Base-by-base conservation (phyloP, 23 tunicate species). In the Styela plicata region DNA sequence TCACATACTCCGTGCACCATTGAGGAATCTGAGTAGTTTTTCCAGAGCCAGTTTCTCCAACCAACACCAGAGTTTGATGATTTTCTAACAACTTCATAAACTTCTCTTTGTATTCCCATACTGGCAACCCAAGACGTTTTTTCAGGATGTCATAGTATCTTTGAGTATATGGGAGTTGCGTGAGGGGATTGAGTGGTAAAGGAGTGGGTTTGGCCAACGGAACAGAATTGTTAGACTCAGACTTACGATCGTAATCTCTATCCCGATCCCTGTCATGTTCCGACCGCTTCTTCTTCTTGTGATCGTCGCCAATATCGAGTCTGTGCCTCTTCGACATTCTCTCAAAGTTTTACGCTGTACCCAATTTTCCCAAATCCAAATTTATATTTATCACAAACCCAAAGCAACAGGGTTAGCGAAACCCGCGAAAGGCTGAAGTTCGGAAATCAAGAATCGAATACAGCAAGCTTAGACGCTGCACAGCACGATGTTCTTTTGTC, bases 1-100 rank as follows among this genome's bases (percentile, higher is more conserved):
- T 83, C 31, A 95, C 96, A 74, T 83, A 90, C 31, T 95, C 99
- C 2, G 79, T 68, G 75, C 99, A 95, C 99, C 99, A 95, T 84
- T 95, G 99, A 57, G 99, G 96, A 33, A 95, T 90, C 89, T 95
- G 99, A 10, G 99, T 95, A 17, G 99, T 89, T 82, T 95, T 95
- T 26, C 99, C 99, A 2, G 95, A 95, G 1, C 99, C 99, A 22
- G 99, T 96, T 82, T 96, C 96, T 2, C 99, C 99, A 23, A 92
- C 96, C 32, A 96, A 74, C 24, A 92, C 96, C 22, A 96, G 70
- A 19, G 92, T 85, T 65, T 94, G 98, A 69, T 94, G 87, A 52
- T 85, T 89, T 34, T 81, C 86, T 20, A 96, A 25, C 64, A 96
- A 80, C 21, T 64, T 92, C 83, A 76, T 69, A 69, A 96, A 87